phyloP scores from a whole-genome alignment of 2,888 invertebrate species.

The Cataglyphis cursor region DNA sequence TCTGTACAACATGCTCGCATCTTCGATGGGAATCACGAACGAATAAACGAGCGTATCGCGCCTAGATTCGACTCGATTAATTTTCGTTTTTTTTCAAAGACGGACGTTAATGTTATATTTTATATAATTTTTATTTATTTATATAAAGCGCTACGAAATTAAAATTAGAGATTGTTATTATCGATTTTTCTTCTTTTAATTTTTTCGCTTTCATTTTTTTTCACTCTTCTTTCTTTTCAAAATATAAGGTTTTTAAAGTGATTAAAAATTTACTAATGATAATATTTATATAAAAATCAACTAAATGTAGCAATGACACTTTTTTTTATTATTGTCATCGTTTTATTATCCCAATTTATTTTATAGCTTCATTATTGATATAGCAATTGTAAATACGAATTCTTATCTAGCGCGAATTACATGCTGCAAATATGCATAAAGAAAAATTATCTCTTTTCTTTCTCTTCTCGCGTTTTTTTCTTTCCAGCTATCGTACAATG shows the following conservation, averaged over 20 bases:
- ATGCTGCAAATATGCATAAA: not conserved
- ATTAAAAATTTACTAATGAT: not conserved
- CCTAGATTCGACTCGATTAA: not conserved
- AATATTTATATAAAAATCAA: not conserved
- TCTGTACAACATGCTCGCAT: slow-evolving; percentile 68
- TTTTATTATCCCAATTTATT: not conserved
- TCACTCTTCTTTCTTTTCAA: not conserved
- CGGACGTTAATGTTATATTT: not conserved
- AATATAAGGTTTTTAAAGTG: not conserved
- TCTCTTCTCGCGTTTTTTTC: not conserved
- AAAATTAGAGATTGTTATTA: not conserved
- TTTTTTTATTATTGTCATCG: not conserved
- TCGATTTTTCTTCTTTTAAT: not conserved
- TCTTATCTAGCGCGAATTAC: not conserved
- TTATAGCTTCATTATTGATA: not conserved
- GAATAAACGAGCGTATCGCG: slow-evolving; percentile 4
- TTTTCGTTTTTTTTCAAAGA: not conserved
- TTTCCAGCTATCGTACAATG: slow-evolving; percentile 58
- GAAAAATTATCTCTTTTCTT: not conserved
- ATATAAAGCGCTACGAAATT: not conserved
- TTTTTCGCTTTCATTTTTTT: not conserved
- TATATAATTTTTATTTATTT: not conserved
- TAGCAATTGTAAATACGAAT: not conserved
- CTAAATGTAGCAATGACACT: not conserved
- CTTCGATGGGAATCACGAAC: slow-evolving; percentile 57